Evolutionary conservation across 2,113 vertebrate genomes (phyloP).

Genomic region (Oncorhynchus kisutch): DNA sequence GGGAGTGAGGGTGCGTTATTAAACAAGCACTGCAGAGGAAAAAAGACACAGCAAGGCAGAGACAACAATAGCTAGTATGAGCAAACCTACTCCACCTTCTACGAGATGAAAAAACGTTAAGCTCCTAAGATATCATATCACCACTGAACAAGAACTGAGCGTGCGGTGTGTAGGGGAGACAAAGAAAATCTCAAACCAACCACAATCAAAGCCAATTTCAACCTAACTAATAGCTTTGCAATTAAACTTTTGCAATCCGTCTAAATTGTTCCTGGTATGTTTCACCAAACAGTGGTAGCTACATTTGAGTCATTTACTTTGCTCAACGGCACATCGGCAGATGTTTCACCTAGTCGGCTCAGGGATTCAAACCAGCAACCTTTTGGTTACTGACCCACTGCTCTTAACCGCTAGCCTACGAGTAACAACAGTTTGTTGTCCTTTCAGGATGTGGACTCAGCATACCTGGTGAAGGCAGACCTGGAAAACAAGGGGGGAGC

Average conservation of each 20-base stretch:
- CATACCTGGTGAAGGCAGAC: constrained; percentile 85
- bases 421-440: constrained; percentile 11
- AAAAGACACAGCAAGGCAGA: constrained; percentile 7
- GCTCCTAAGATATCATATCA: constrained; percentile 15
- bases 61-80: constrained; percentile 23
- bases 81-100: constrained; percentile 16
- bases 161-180: no score
- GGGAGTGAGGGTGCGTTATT: constrained; percentile 5
- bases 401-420: background rate
- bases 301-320: no score
- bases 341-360: no score
- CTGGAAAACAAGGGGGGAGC: constrained; percentile 85
- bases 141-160: constrained; percentile 1
- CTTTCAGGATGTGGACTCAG: constrained; percentile 84
- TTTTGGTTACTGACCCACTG: no score
- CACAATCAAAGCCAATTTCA: no score
- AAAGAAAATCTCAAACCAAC: no score
- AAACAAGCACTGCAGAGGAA: background rate
- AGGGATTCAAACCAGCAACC: no score
- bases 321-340: no score
- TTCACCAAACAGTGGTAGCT: background rate
- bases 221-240: no score
- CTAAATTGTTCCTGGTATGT: background rate
- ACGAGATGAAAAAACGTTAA: background rate
- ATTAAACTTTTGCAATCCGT: no score